Conservation (phyloP, 30 jellyfish, hydroid and myxozoan genomes). For the Aurelia sp. region DNA sequence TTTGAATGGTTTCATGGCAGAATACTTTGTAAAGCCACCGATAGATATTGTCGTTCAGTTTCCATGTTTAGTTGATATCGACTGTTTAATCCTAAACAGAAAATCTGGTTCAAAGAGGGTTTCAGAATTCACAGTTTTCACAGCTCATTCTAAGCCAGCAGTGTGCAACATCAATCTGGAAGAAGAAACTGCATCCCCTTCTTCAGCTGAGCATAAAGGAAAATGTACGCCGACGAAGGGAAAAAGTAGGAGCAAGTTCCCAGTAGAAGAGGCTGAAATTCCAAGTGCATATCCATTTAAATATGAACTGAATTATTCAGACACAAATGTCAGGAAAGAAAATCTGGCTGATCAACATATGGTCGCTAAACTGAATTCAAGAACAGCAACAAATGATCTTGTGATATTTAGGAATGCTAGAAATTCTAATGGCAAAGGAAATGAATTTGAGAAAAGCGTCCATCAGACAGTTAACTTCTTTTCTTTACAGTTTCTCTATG, state of each 20-base stretch:
- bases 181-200: too few species aligned
- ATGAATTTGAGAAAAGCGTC: neutral
- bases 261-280: slow-evolving; percentile 2
- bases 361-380: slow-evolving; percentile 56
- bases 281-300: slow-evolving; percentile 15
- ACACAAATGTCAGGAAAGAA: slow-evolving; percentile 45
- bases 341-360: slow-evolving; percentile 25
- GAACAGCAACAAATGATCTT: neutral
- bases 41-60: slow-evolving; percentile 81
- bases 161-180: too few species aligned
- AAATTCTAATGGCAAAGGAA: slow-evolving; percentile 1
- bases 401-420: slow-evolving; percentile 28
- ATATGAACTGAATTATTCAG: slow-evolving; percentile 57
- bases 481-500: slow-evolving; percentile 17
- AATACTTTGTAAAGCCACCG: slow-evolving; percentile 88
- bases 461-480: slow-evolving; percentile 11
- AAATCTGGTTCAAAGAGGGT: slow-evolving; percentile 60
- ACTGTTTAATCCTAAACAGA: slow-evolving; percentile 53
- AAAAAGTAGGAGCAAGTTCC: neutral
- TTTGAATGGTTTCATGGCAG: slow-evolving; percentile 85
- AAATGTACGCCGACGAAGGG: neutral
- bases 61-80: slow-evolving; percentile 88
- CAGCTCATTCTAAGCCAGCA: slow-evolving; percentile 49
- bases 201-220: neutral
- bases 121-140: slow-evolving; percentile 46